Base-by-base conservation (phyloP, 1,140 invertebrate species). In the Drosophila truncata region DNA sequence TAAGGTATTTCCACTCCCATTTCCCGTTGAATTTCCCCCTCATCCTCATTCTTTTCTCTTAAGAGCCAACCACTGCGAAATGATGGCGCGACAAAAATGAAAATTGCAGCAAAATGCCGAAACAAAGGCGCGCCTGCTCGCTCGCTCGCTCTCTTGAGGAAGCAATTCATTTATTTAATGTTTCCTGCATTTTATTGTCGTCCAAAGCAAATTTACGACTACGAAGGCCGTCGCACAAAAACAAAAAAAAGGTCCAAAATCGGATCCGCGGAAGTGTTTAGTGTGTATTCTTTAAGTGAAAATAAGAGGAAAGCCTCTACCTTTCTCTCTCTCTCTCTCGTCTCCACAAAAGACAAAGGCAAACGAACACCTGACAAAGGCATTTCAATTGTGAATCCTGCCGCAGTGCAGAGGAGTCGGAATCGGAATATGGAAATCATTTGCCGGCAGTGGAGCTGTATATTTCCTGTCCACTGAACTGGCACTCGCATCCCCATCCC, bases 111-210 rank as follows among this genome's bases (percentile, higher is more conserved):
- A 90, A 90, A 90, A 90, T 75, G 66, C 62, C 73, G 52, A 91
- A 79, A 90, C 85, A 88, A 88, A 70, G 82, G 64, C 37, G 41
- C 31, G 35, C 47, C 49, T 8, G 29, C 50, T 52, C 25, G 1
- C 47, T 52, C 13, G 29, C 50, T 52, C 25, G 1, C 46, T 49
- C 47, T 18, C 64, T 60, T 41, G 57, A 71, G 85, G 86, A 90
- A 91, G 86, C 81, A 90, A 90, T 91, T 90, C 85, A 90, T 90
- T 90, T 90, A 90, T 90, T 91, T 90, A 90, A 90, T 90, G 85
- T 90, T 90, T 90, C 85, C 85, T 90, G 85, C 85, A 85, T 90
- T 90, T 90, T 90, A 90, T 91, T 90, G 86, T 90, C 85, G 84
- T 72, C 80, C 72, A 66, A 91, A 76, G 66, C 50, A 71, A 82